Evolutionary conservation across 2,888 invertebrate species (phyloP).

Genomic region (Agrilus biguttatus): DNA sequence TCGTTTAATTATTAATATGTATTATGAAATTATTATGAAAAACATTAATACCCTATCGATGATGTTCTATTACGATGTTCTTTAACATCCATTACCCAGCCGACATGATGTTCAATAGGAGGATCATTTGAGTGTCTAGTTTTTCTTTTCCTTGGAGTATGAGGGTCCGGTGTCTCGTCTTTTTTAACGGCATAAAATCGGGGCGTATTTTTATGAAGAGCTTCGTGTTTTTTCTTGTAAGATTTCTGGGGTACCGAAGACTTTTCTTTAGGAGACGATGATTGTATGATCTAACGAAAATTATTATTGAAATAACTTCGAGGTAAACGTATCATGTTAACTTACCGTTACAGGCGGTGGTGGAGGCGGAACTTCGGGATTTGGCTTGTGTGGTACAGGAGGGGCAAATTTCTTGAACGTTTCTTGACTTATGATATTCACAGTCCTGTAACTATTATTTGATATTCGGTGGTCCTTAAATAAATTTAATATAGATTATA

Average conservation of each 20-base stretch:
- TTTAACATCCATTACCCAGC: slow-evolving; percentile 92
- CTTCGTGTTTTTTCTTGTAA: neutral
- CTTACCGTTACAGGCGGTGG: slow-evolving; percentile 44
- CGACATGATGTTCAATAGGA: slow-evolving; percentile 87
- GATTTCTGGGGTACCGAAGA: too few species aligned
- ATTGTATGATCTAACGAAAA: too few species aligned
- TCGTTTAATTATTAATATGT: neutral
- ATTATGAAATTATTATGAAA: neutral
- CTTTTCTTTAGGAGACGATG: too few species aligned
- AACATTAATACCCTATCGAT: slow-evolving; percentile 48
- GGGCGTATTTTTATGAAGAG: slow-evolving; percentile 44
- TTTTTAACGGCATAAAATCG: slow-evolving; percentile 93
- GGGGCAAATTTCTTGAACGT: slow-evolving; percentile 70
- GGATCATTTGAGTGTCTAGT: slow-evolving; percentile 88
- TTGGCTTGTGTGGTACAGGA: slow-evolving; percentile 46
- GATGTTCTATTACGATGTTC: slow-evolving; percentile 69
- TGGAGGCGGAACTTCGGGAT: slow-evolving; percentile 70
- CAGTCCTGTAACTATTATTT: slow-evolving; percentile 60
- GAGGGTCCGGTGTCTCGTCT: slow-evolving; percentile 48
- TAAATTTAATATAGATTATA: too few species aligned
- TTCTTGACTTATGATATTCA: slow-evolving; percentile 77
- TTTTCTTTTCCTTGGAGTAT: slow-evolving; percentile 71
- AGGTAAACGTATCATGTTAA: neutral
- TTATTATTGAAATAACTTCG: too few species aligned
- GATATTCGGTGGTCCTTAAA: slow-evolving; percentile 35